Evolutionary conservation across 2,888 invertebrate species (phyloP).

Genomic region (Epinotia demarniana): DNA sequence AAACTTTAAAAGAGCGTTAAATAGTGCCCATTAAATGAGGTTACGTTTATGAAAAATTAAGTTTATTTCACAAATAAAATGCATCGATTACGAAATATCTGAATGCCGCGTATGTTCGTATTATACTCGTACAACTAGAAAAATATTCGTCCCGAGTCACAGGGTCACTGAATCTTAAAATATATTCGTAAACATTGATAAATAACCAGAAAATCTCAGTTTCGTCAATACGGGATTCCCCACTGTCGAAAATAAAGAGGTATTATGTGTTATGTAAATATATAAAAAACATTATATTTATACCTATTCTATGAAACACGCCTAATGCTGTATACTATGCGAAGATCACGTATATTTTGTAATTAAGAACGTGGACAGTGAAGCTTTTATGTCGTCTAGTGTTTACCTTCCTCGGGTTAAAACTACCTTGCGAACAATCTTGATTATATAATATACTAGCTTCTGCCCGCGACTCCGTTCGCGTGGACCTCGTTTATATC

Average conservation of each 20-base stretch:
- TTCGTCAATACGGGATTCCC: neutral
- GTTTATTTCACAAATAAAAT: too few relatives aligned
- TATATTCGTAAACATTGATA: constrained; percentile 1
- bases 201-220: neutral
- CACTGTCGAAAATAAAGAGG: constrained; percentile 3
- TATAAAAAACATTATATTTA: constrained; percentile 12
- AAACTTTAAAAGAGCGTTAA: neutral
- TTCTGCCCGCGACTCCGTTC: too few relatives aligned
- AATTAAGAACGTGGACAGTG: constrained; percentile 14
- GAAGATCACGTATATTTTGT: constrained; percentile 30
- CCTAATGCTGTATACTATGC: constrained; percentile 20
- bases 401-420: constrained; percentile 14
- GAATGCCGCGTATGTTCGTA: neutral
- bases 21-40: neutral
- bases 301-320: constrained; percentile 1
- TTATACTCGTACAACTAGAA: too few relatives aligned
- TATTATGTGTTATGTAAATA: constrained; percentile 9
- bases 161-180: neutral
- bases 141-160: neutral
- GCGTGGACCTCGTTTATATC: too few relatives aligned
- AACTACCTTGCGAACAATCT: constrained; percentile 19
- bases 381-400: constrained; percentile 30
- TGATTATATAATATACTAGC: neutral
- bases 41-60: neutral
- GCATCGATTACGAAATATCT: too few relatives aligned